phyloP scores from a whole-genome alignment of 1,140 invertebrate species.

The Sitobion miscanthi region DNA sequence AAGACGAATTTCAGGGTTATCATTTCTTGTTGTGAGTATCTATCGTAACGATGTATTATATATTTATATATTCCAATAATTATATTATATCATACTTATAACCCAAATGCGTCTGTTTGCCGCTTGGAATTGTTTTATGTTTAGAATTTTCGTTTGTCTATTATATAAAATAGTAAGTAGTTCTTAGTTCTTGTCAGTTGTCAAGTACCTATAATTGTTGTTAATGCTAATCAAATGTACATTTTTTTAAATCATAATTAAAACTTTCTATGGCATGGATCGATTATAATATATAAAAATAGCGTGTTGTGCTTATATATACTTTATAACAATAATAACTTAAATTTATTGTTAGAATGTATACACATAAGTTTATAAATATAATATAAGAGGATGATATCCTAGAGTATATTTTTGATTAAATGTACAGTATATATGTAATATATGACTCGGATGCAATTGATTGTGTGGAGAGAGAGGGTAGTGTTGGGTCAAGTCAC shows the following conservation, averaged over 20 bases:
- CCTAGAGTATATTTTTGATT: conserved; percentile 45
- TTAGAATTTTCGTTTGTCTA: neutral
- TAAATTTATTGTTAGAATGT: neutral
- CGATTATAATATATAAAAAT: neutral
- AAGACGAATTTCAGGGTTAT: no score
- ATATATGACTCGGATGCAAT: conserved; percentile 20
- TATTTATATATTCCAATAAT: neutral
- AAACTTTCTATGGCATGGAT: neutral
- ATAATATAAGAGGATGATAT: conserved; percentile 20
- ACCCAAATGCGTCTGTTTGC: neutral
- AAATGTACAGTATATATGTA: conserved; percentile 36
- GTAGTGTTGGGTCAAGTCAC: conserved; percentile 44
- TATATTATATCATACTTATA: neutral
- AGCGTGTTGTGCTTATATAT: neutral
- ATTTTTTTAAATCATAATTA: neutral
- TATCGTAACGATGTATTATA: neutral
- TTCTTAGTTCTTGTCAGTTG: neutral
- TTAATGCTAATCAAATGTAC: neutral
- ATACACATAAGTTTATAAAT: neutral
- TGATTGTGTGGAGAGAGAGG: conserved; percentile 33
- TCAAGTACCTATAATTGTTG: neutral
- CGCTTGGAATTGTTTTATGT: neutral
- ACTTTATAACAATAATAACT: neutral
- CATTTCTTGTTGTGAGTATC: neutral
- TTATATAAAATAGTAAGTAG: no score